Evolutionary conservation across 2,888 invertebrate species (phyloP), one percentile per base, ranked within the genome.

Genomic region (Diabrotica balteata): DNA sequence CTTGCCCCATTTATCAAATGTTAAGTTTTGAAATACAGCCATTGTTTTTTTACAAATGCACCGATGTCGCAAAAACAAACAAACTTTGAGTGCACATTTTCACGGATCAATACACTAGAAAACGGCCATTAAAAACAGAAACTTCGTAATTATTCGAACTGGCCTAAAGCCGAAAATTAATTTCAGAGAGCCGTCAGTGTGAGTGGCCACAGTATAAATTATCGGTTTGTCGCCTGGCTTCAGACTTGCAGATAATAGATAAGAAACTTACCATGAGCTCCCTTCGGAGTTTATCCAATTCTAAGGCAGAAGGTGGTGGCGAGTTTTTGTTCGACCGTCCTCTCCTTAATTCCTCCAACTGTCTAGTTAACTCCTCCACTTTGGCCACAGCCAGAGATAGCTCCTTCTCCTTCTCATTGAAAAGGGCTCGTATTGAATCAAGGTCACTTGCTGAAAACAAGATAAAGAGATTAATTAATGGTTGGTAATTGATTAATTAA

Each of bases 371-470:
- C 85, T 97, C 96, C 81, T 98, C 97, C 81, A 98, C 98, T 86
- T 97, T 96, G 80, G 95, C 94, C 82, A 98, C 97, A n/a, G 98
- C 98, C 88, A 96, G 86, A 66, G 96, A 94, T 71, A 98, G 86
- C 86, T 98, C 97, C 85, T 97, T 97, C 84, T 98, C 98, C 83
- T 98, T 98, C 83, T 97, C 97, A 87, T 95, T 96, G 89, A 97
- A 98, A 69, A 97, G 88, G 73, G 96, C 94, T 80, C 96, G 91
- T 84, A 97, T 97, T 76, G 96, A 95, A 86, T 98, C 97, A 86
- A 98, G 88, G 87, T 98, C 98, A 82, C 95, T 94, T 79, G 94
- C 96, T 95, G 87, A 63, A 85, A 86, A 77, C 57, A 52, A 67
- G 60, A 47, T 2, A 51, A 53, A 22, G 32, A 50, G 8, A 17